phyloP scores from a whole-genome alignment of 2,888 invertebrate genomes.

The Megaustenia siamemsis region DNA sequence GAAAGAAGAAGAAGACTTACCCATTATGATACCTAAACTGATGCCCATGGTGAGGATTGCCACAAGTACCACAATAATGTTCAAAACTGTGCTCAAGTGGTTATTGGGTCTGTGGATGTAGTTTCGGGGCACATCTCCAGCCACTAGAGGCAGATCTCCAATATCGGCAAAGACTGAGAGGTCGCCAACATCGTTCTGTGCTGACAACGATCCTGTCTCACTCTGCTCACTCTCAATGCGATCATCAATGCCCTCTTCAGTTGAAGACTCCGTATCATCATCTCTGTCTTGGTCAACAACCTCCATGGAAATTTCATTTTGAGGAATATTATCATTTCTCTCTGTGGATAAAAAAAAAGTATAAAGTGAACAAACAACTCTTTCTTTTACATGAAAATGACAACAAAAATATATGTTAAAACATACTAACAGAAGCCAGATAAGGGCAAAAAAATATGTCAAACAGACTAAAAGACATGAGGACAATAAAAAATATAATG shows the following conservation, averaged over 20 bases:
- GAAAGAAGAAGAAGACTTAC: slow-evolving; percentile 25
- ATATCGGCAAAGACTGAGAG: slow-evolving; percentile 58
- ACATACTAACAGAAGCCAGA: too few relatives aligned
- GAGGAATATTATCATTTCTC: neutral
- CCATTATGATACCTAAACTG: slow-evolving; percentile 59
- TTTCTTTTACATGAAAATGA: too few relatives aligned
- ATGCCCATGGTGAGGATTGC: slow-evolving; percentile 58
- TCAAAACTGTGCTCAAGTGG: slow-evolving; percentile 57
- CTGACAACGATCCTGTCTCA: slow-evolving; percentile 55
- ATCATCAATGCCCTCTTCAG: slow-evolving; percentile 57
- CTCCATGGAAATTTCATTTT: neutral
- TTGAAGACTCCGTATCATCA: slow-evolving; percentile 56
- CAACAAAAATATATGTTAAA: too few relatives aligned
- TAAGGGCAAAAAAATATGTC: too few relatives aligned
- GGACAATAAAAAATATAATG: too few relatives aligned
- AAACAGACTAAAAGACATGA: too few relatives aligned
- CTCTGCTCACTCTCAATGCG: slow-evolving; percentile 63
- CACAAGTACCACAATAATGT: slow-evolving; percentile 55
- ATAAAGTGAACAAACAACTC: too few relatives aligned
- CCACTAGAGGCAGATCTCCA: slow-evolving; percentile 59
- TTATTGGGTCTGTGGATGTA: slow-evolving; percentile 60
- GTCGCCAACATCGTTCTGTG: slow-evolving; percentile 57
- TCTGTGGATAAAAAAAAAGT: neutral
- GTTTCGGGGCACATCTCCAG: slow-evolving; percentile 56
- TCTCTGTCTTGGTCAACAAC: slow-evolving; percentile 37